Evolutionary conservation across 1,140 invertebrate species (phyloP), one percentile per base, ranked within the genome.

Genomic region (Lordiphosa mommai): DNA sequence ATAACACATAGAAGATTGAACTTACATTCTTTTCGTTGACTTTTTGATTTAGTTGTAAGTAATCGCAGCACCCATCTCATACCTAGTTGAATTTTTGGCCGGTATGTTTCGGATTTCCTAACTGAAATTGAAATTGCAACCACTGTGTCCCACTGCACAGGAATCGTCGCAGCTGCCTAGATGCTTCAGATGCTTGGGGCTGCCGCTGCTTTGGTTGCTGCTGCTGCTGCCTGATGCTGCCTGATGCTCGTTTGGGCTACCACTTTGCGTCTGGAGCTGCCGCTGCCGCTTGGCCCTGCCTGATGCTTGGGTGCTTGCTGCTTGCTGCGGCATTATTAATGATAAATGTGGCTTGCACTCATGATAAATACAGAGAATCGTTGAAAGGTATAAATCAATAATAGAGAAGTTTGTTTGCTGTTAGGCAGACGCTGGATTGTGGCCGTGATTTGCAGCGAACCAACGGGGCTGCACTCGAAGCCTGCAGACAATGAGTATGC

Each of bases 281-380:
- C 30, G 52, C 37, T 29, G 51, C 23, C 30, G 52, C 33, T n/a
- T 36, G 38, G 47, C 63, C 17, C 34, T 47, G 65, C 23, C 32
- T 13, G 33, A 20, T 32, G 51, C 47, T 38, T 60, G 32, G 36
- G 34, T 36, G 14, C 14, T 37, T 34, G 60, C 17, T 32, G 52
- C 53, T 72, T 48, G 37, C 40, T 43, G 73, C 71, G 60, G 76
- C 77, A 84, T 84, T 84, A 84, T 84, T 84, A 87, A 87, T 87
- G 85, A 87, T 85, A 87, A 87, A 87, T 87, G 84, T 80, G 79
- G 72, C 79, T 85, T 87, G 86, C 71, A 82, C 74, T 76, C 74
- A 77, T 87, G 85, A 87, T 87, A 87, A 87, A 87, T 87, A 87
- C 76, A 85, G 85, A 85, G 85, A 82, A 87, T 82, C 80, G 85